These are phyloP conservation scores for Cryptoblepharus egeriae DNA, from an alignment of 2,797 vertebrate genomes.

Conservation along the genomic window DNA sequence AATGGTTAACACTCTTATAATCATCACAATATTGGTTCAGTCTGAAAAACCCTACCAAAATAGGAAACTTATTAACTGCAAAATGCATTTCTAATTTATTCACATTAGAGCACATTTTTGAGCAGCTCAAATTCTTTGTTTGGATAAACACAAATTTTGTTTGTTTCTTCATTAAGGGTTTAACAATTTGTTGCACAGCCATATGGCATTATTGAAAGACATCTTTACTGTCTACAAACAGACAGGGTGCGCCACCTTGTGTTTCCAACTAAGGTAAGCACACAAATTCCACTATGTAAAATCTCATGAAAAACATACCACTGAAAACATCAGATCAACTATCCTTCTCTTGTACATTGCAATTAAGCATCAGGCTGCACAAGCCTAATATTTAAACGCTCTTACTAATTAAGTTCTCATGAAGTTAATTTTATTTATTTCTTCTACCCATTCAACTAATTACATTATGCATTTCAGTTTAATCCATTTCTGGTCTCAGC, in stretches of 20 bases:
- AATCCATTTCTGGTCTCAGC: not conserved
- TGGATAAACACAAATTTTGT: slow-evolving; percentile 38
- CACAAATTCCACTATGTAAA: too few relatives aligned
- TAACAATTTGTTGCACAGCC: slow-evolving; percentile 33
- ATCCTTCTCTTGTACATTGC: not conserved
- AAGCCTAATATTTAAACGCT: not conserved
- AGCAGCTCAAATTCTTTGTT: slow-evolving; percentile 13
- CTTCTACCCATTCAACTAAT: not conserved
- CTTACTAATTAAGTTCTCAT: not conserved
- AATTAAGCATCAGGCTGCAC: not conserved
- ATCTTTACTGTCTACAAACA: slow-evolving; percentile 52
- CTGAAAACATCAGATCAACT: too few relatives aligned
- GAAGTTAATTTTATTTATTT: not conserved
- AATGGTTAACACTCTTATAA: too few relatives aligned
- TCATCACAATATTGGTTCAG: too few relatives aligned
- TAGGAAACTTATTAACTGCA: too few relatives aligned
- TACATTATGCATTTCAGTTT: slow-evolving; percentile 17
- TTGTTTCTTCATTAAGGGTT: slow-evolving; percentile 50
- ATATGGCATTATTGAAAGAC: slow-evolving; percentile 6
- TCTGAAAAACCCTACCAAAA: too few relatives aligned
- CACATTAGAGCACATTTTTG: too few relatives aligned
- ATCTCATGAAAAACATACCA: too few relatives aligned
- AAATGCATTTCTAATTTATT: too few relatives aligned
- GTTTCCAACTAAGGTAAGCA: slow-evolving; percentile 60
- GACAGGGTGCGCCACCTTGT: slow-evolving; percentile 87